Conservation (phyloP, 2,888 invertebrate species). For the Flabesymbios commensalis region DNA sequence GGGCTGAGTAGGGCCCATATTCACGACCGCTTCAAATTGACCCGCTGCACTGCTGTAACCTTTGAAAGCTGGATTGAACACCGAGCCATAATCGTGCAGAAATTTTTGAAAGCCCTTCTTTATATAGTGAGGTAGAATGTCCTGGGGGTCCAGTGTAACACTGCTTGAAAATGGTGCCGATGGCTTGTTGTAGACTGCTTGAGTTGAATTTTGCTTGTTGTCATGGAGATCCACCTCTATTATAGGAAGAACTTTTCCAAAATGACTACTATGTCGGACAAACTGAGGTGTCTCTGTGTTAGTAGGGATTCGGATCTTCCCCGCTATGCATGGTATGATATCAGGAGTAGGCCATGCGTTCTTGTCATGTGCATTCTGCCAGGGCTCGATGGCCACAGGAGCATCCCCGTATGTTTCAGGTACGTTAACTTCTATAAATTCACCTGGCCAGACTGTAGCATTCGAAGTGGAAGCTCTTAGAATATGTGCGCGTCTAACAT, state of each 20-base stretch:
- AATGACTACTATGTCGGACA: not conserved
- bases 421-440: not conserved
- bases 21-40: slow-evolving; percentile 33
- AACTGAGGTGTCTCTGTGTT: not conserved
- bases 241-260: not conserved
- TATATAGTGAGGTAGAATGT: slow-evolving; percentile 3
- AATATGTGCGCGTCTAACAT: not conserved
- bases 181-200: not conserved
- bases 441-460: slow-evolving; percentile 5
- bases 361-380: no score
- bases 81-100: slow-evolving; percentile 22
- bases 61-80: slow-evolving; percentile 28
- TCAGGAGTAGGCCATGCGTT: not conserved
- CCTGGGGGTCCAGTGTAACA: slow-evolving; percentile 25
- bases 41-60: slow-evolving; percentile 35
- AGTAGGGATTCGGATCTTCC: not conserved
- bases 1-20: slow-evolving; percentile 38
- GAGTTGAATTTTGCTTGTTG: not conserved
- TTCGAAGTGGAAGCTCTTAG: not conserved
- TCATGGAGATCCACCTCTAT: no score
- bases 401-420: no score
- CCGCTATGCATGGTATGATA: not conserved
- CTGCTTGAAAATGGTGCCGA: not conserved
- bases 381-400: no score
- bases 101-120: slow-evolving; percentile 11